phyloP scores from a whole-genome alignment of 2,888 invertebrate species.

The Meteorus colon region DNA sequence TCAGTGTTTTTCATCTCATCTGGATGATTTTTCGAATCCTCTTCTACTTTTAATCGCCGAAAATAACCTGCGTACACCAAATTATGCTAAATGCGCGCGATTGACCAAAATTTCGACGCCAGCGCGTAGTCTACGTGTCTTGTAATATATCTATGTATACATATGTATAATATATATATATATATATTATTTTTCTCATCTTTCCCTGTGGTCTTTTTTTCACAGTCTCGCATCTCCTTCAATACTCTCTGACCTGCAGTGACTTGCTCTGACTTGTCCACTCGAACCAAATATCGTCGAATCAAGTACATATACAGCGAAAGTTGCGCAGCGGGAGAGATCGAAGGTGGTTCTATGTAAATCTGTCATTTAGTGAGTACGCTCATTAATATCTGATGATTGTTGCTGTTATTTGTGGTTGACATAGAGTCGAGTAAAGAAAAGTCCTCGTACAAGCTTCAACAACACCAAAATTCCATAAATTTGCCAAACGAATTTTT shows the following conservation, averaged over 20 bases:
- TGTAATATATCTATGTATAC: no score
- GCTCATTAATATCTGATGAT: not conserved
- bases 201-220: not conserved
- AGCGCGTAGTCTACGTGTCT: no score
- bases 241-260: no score
- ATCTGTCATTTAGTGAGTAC: not conserved
- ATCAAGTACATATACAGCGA: not conserved
- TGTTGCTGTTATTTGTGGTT: not conserved
- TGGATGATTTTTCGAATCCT: no score
- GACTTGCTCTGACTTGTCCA: not conserved
- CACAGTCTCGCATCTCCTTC: not conserved
- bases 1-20: no score
- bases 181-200: not conserved
- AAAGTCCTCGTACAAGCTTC: not conserved
- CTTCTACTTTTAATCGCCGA: no score
- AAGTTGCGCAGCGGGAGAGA: not conserved
- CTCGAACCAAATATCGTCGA: not conserved
- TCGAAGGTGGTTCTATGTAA: not conserved
- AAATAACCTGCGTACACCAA: no score
- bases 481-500: not conserved
- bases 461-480: no score
- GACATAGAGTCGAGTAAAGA: not conserved
- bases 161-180: no score
- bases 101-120: no score
- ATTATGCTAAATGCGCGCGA: no score